A percentile compares a stretch with the other conserved stretches of the same genome.
phyloP scores from a whole-genome alignment of 1,140 invertebrate genomes.

The Stegodyphus dumicola region DNA sequence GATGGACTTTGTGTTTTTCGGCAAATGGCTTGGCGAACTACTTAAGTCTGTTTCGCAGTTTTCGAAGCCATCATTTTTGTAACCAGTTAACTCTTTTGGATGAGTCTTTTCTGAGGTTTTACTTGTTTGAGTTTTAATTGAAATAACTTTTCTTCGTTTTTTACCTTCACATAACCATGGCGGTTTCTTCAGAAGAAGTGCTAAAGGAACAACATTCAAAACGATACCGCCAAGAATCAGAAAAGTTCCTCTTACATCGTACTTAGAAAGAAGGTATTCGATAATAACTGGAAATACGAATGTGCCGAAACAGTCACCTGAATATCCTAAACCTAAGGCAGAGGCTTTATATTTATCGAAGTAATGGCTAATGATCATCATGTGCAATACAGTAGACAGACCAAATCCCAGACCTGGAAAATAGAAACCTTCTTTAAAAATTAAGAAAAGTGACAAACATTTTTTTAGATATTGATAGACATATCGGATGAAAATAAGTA shows the following conservation, averaged over 20 bases:
- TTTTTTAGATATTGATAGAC: too few relatives aligned
- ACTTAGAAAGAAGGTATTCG: slow-evolving; percentile 62
- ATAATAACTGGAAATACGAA: slow-evolving; percentile 67
- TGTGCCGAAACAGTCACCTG: slow-evolving; percentile 67
- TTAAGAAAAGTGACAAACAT: too few relatives aligned
- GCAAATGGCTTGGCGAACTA: too few relatives aligned
- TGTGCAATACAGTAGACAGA: slow-evolving; percentile 65
- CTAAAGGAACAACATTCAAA: slow-evolving; percentile 84
- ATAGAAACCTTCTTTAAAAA: background rate
- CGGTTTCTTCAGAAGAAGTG: slow-evolving; percentile 78
- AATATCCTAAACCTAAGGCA: slow-evolving; percentile 66
- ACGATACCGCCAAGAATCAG: slow-evolving; percentile 83
- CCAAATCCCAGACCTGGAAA: slow-evolving; percentile 66
- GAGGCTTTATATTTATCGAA: slow-evolving; percentile 66
- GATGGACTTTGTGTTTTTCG: too few relatives aligned
- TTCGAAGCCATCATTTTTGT: slow-evolving; percentile 17
- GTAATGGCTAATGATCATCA: slow-evolving; percentile 64
- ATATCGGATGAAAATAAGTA: too few relatives aligned
- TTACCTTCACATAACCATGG: slow-evolving; percentile 28
- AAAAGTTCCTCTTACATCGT: slow-evolving; percentile 67
- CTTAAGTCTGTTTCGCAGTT: background rate
- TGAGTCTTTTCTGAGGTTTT: background rate
- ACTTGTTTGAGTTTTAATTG: background rate
- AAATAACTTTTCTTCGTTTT: background rate
- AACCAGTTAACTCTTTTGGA: background rate